A percentile compares a stretch with the other conserved stretches of the same genome.
Conservation (phyloP, 2,888 invertebrate genomes). For the Aphodius granarius region DNA sequence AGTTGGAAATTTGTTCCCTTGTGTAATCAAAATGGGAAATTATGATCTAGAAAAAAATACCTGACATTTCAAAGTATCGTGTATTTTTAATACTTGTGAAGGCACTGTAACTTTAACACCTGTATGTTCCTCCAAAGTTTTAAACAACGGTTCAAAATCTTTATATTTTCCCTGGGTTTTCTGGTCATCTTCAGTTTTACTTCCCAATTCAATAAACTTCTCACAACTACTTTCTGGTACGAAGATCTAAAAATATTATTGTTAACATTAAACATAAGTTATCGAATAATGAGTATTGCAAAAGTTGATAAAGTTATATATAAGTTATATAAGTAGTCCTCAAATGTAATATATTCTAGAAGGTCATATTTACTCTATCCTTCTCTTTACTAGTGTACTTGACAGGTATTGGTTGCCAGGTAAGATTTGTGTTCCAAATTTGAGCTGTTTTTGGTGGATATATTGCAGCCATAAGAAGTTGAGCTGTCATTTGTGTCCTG, state of each 20-base stretch:
- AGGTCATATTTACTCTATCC: not conserved
- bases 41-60: not conserved
- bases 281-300: not conserved
- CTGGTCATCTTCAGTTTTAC: not conserved
- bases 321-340: too few relatives aligned
- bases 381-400: not conserved
- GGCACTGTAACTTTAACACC: not conserved
- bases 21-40: not conserved
- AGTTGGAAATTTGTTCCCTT: conserved; percentile 16
- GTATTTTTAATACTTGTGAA: not conserved
- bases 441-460: conserved; percentile 62
- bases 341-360: too few relatives aligned
- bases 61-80: conserved; percentile 5
- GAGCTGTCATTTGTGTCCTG: conserved; percentile 72
- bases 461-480: conserved; percentile 67
- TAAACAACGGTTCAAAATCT: not conserved
- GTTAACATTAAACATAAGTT: not conserved
- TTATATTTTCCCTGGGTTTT: not conserved
- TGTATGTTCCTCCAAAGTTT: not conserved
- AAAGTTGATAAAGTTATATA: too few relatives aligned
- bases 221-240: not conserved
- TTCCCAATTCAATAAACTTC: not conserved
- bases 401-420: conserved; percentile 67
- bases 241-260: not conserved
- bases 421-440: conserved; percentile 59